Evolutionary conservation across 2,113 vertebrate genomes (phyloP).

Genomic region (Salvator merianae): DNA sequence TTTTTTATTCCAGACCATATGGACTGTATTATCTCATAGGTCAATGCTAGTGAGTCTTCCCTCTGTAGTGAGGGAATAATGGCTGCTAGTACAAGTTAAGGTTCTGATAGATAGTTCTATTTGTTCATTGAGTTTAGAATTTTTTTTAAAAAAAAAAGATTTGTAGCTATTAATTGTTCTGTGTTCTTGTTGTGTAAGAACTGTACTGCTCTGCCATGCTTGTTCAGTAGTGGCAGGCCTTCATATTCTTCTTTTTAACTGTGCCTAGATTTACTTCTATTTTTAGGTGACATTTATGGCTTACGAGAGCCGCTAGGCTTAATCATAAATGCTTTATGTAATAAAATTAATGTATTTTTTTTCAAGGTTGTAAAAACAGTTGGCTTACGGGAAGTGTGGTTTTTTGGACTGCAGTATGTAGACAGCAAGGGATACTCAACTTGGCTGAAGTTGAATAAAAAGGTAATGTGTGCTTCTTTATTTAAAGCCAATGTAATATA

Average conservation of each 20-base stretch:
- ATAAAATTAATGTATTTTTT: constrained; percentile 40
- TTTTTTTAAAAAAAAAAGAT: too few relatives aligned
- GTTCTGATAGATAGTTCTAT: too few relatives aligned
- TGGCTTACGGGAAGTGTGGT: constrained; percentile 96
- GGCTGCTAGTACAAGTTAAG: too few relatives aligned
- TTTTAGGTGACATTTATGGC: background rate
- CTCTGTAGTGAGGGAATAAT: too few relatives aligned
- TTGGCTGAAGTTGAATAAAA: constrained; percentile 98
- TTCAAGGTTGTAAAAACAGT: constrained; percentile 96
- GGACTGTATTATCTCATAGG: too few relatives aligned
- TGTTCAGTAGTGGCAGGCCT: background rate
- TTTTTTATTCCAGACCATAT: too few relatives aligned
- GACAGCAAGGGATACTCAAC: constrained; percentile 97
- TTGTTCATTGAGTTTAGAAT: too few relatives aligned
- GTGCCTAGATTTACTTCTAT: constrained; percentile 24
- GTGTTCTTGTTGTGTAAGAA: background rate
- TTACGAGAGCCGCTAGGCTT: background rate
- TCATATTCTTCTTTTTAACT: background rate
- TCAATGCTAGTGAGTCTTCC: too few relatives aligned
- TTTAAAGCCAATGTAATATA: background rate
- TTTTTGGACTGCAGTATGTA: constrained; percentile 96
- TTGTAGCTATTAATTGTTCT: too few relatives aligned
- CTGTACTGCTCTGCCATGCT: fast-evolving
- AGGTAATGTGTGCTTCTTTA: constrained; percentile 74
- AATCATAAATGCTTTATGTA: background rate